Evolutionary conservation across 2,888 invertebrate genomes (phyloP).

Genomic region (Dicyrtoma fusca): DNA sequence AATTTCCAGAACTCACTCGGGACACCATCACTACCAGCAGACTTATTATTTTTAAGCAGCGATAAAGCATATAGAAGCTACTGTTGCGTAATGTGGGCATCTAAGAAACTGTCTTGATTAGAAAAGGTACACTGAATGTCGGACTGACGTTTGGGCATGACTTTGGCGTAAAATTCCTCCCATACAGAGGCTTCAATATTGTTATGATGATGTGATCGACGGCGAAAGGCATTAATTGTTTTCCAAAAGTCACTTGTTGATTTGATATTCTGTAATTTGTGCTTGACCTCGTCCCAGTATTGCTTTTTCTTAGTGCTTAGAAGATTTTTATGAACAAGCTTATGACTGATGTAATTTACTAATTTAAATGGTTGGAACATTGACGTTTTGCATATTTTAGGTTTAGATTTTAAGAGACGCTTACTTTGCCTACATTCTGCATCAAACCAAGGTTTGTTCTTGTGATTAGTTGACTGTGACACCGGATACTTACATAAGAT

Average conservation of each 20-base stretch:
- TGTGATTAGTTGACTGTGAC: too few relatives aligned
- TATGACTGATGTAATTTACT: too few relatives aligned
- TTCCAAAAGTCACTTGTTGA: constrained; percentile 7
- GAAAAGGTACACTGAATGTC: neutral
- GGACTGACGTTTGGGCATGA: neutral
- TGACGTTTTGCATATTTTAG: too few relatives aligned
- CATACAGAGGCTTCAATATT: neutral
- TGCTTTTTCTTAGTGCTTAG: too few relatives aligned
- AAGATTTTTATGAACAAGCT: too few relatives aligned
- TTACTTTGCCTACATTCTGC: too few relatives aligned
- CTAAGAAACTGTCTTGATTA: neutral
- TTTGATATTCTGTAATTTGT: too few relatives aligned
- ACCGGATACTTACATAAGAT: too few relatives aligned
- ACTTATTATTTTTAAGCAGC: neutral
- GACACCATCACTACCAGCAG: constrained; percentile 3
- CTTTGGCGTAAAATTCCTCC: neutral
- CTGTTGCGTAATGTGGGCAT: neutral
- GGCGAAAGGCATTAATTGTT: neutral
- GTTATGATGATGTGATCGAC: neutral
- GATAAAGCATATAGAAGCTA: neutral
- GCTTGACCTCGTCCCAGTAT: too few relatives aligned
- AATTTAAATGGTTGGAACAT: too few relatives aligned
- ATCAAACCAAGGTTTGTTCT: too few relatives aligned
- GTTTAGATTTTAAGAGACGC: too few relatives aligned
- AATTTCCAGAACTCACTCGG: constrained; percentile 3